Evolutionary conservation across 2,797 vertebrate species (phyloP), one percentile per base, ranked within the genome.

Genomic region (Hylomyscus alleni): DNA sequence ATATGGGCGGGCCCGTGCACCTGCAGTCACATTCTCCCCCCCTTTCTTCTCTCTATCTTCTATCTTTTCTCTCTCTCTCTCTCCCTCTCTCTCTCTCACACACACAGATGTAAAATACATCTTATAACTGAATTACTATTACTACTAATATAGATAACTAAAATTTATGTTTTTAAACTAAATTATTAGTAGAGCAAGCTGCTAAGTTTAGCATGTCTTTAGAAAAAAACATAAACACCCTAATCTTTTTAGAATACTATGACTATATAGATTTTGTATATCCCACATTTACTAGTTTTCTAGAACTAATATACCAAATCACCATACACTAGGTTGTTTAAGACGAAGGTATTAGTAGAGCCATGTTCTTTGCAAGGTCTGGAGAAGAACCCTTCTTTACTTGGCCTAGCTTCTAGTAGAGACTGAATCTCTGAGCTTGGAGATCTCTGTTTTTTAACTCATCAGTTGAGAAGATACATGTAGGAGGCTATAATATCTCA

Each of bases 161-260:
- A 58, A 72, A 91, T 52, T 44, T 93, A 6, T 89, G 44, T 72
- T 73, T 93, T 96, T 90, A 91, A 92, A 97, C 73, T 52, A 89
- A 94, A 77, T 84, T 94, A 22, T n/a, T 72, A 65, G 58, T 72
- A 93, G 93, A 89, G 58, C 52, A 92, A 94, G 67, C 17, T 93
- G n/a, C 24, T 72, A 91, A 54, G 34, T 93, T 95, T n/a, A 86
- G 2, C 44, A 4, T 92, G 1, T 94, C 75, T 86, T 94, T 91
- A 95, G 75, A 93, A 94, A 95, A 69, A 60, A 58, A 44, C 11
- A 34, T 60, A 76, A 91, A 73, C 91, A 72, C 89, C 15, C 40
- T 92, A 89, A 31, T 69, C 44, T 87, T 44, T 81, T 94, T 54
- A 77, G 65, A 88, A 87, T 50, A 54, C 15, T 34, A 7, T 76